Evolutionary conservation across 2,113 vertebrate genomes (phyloP).

Genomic region (Bettongia penicillata): DNA sequence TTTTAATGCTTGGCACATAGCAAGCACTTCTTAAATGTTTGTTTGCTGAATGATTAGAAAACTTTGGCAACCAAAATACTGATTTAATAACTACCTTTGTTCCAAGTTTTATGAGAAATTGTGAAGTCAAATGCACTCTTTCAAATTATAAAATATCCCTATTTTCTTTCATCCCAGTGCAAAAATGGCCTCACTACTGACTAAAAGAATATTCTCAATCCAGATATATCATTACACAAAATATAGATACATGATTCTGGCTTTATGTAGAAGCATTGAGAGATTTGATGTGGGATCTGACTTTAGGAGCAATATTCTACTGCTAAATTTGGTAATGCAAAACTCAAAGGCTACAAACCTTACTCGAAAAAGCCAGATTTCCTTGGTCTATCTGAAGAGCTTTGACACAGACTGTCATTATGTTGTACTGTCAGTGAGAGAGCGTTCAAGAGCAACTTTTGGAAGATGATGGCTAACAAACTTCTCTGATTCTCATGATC

Average conservation of each 20-base stretch:
- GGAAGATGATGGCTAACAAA: slow-evolving; percentile 14
- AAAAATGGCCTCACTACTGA: not conserved
- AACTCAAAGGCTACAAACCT: not conserved
- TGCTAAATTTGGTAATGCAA: not conserved
- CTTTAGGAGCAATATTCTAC: not conserved
- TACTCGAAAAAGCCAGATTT: not conserved
- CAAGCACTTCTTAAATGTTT: too few species aligned
- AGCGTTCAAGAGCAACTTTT: slow-evolving; percentile 21
- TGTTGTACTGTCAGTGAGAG: not conserved
- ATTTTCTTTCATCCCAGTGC: not conserved
- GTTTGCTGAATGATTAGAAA: too few species aligned
- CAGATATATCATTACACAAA: not conserved
- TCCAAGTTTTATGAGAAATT: not conserved
- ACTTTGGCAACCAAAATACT: too few species aligned
- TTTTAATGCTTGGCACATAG: too few species aligned
- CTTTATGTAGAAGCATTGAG: not conserved
- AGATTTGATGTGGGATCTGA: not conserved
- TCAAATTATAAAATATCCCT: not conserved
- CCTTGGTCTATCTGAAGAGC: not conserved
- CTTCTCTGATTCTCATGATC: too few species aligned
- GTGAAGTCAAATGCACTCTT: not conserved
- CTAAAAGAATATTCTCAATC: not conserved
- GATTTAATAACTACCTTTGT: too few species aligned
- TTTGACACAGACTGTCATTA: not conserved
- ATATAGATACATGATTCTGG: not conserved